Evolutionary conservation across 1,140 invertebrate genomes (phyloP).

Genomic region (Elymnias hypermnestra): DNA sequence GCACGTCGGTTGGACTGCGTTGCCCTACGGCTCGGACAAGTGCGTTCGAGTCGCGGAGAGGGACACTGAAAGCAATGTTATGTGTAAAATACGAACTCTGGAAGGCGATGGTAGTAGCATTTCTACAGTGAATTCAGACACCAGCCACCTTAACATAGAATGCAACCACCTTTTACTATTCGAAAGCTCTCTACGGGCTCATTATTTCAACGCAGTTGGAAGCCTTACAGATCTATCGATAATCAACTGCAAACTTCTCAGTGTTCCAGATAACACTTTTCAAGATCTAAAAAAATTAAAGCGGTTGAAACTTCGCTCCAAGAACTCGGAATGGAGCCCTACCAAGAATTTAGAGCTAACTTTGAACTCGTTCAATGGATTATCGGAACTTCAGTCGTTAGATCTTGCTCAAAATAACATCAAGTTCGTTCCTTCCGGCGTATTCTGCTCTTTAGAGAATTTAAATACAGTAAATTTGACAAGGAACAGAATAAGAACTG

Average conservation of each 20-base stretch:
- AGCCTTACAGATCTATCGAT: constrained; percentile 85
- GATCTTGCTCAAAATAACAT: constrained; percentile 91
- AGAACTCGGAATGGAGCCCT: constrained; percentile 86
- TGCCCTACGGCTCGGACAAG: constrained; percentile 58
- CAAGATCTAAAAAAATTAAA: constrained; percentile 85
- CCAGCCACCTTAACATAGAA: constrained; percentile 81
- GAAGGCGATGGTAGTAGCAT: constrained; percentile 81
- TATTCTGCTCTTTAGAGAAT: constrained; percentile 86
- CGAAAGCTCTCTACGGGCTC: constrained; percentile 84
- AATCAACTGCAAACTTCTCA: constrained; percentile 87
- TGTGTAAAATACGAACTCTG: constrained; percentile 83
- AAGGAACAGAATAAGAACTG: constrained; percentile 84
- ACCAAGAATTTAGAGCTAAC: constrained; percentile 83
- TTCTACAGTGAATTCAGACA: constrained; percentile 78
- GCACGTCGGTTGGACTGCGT: constrained; percentile 50
- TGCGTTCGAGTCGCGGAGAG: constrained; percentile 46
- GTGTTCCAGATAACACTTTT: constrained; percentile 86
- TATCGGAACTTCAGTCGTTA: constrained; percentile 86
- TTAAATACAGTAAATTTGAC: constrained; percentile 90
- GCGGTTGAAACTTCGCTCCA: constrained; percentile 83
- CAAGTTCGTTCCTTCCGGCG: constrained; percentile 82
- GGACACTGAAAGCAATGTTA: constrained; percentile 75
- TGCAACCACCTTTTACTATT: constrained; percentile 88
- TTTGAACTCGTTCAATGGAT: constrained; percentile 81
- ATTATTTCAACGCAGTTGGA: constrained; percentile 83